Percentiles rank a stretch among this genome's conserved stretches.
These are phyloP conservation scores for Drosophila arizonae DNA, from an alignment of 1,140 invertebrate genomes.

Conservation along the genomic window DNA sequence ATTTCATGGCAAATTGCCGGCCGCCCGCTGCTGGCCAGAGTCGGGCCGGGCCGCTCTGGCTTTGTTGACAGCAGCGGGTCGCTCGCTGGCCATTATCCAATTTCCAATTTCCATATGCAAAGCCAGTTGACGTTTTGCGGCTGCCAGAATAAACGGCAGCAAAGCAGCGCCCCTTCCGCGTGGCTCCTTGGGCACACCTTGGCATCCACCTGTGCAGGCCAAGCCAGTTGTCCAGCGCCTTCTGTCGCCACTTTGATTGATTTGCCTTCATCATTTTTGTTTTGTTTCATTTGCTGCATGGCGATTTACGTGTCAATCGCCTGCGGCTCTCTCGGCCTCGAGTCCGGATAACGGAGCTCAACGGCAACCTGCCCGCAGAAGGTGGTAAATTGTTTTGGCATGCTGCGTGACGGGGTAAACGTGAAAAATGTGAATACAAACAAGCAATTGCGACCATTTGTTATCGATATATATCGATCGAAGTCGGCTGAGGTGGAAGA, in stretches of 20 bases:
- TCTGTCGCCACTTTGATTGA: slow-evolving; percentile 78
- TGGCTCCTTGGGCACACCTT: neutral
- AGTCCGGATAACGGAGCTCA: slow-evolving; percentile 8
- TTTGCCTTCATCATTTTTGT: slow-evolving; percentile 43
- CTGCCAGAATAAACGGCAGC: slow-evolving; percentile 52
- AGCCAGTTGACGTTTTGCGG: slow-evolving; percentile 77
- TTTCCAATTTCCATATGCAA: slow-evolving; percentile 80
- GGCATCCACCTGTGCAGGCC: slow-evolving; percentile 54
- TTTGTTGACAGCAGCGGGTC: slow-evolving; percentile 13
- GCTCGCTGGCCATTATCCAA: slow-evolving; percentile 73
- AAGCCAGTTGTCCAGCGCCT: slow-evolving; percentile 43
- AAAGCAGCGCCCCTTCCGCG: neutral
- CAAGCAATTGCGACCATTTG: too few relatives aligned
- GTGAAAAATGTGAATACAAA: too few relatives aligned
- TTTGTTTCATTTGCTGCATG: slow-evolving; percentile 31
- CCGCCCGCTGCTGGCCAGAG: neutral
- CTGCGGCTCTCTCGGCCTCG: neutral
- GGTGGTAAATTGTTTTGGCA: neutral
- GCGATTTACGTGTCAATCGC: slow-evolving; percentile 71
- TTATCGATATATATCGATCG: neutral
- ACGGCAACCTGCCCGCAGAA: neutral
- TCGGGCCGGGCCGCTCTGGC: slow-evolving; percentile 24
- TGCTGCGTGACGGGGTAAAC: neutral
- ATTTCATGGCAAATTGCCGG: slow-evolving; percentile 34
- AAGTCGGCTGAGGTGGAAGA: too few relatives aligned